These are phyloP conservation scores for Galeruca laticollis DNA, from an alignment of 2,888 invertebrate genomes.

Conservation along the genomic window DNA sequence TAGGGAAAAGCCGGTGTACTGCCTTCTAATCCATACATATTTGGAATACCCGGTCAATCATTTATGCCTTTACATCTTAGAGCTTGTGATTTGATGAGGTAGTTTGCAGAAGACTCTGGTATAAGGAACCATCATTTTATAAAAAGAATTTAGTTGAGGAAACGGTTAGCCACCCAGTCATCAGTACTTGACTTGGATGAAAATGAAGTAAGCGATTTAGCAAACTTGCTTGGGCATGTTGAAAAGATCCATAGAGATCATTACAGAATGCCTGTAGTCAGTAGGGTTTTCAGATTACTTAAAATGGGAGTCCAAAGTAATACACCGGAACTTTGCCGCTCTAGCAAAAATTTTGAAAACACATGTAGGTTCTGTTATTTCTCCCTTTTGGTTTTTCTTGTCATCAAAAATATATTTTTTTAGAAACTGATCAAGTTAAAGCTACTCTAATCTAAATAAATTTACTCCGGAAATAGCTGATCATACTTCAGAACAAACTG, in stretches of 20 bases:
- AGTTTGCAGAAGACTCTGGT: constrained; percentile 50
- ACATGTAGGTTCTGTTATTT: constrained; percentile 1
- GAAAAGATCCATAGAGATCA: constrained; percentile 39
- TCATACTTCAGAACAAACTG: too few relatives aligned
- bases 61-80: constrained; percentile 39
- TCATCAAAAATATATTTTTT: neutral
- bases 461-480: constrained; percentile 1
- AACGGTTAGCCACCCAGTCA: constrained; percentile 52
- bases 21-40: constrained; percentile 35
- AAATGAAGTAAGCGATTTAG: constrained; percentile 35
- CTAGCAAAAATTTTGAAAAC: neutral
- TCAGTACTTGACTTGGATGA: constrained; percentile 34
- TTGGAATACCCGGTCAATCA: constrained; percentile 24
- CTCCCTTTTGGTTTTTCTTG: neutral
- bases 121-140: constrained; percentile 46
- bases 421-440: neutral
- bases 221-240: constrained; percentile 41
- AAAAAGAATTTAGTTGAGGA: constrained; percentile 48
- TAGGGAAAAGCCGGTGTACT: constrained; percentile 36
- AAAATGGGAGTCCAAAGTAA: constrained; percentile 20
- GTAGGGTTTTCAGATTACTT: constrained; percentile 25
- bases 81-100: constrained; percentile 50
- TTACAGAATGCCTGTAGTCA: constrained; percentile 36
- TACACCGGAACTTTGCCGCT: constrained; percentile 1
- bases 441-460: neutral